Percentiles rank a stretch among this genome's conserved stretches.
phyloP scores from a whole-genome alignment of 2,113 vertebrate genomes.

The Colistium nudipinnis region DNA sequence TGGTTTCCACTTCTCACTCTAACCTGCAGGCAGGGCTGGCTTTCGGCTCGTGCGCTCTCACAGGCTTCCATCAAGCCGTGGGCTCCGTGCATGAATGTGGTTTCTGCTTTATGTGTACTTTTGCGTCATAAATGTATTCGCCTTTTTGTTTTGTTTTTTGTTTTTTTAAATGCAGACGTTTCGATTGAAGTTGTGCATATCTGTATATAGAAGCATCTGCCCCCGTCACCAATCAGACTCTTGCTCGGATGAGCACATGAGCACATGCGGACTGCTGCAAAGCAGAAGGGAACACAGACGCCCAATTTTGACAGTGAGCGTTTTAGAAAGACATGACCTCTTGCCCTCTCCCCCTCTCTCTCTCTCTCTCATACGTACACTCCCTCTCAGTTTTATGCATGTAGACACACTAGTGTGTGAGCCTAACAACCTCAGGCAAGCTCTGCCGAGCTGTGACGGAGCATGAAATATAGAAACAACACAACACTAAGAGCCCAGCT shows the following conservation, averaged over 20 bases:
- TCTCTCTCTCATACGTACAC: slow-evolving; percentile 7
- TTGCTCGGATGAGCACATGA: slow-evolving; percentile 48
- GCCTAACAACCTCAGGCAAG: slow-evolving; percentile 68
- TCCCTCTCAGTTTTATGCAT: slow-evolving; percentile 40
- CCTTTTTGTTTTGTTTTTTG: slow-evolving; percentile 21
- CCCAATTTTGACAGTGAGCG: slow-evolving; percentile 35
- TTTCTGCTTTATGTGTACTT: slow-evolving; percentile 18
- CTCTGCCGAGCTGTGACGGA: slow-evolving; percentile 72
- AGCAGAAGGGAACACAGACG: slow-evolving; percentile 1
- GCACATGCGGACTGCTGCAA: slow-evolving; percentile 21
- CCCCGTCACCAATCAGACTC: slow-evolving; percentile 56
- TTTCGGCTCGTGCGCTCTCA: neutral
- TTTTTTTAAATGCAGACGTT: no score
- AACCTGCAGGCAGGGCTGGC: slow-evolving; percentile 1
- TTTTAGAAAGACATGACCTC: slow-evolving; percentile 45
- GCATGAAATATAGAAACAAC: slow-evolving; percentile 73
- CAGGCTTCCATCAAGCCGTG: slow-evolving; percentile 2
- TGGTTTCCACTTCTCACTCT: slow-evolving; percentile 22
- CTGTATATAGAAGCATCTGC: slow-evolving; percentile 70
- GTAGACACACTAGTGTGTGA: slow-evolving; percentile 56
- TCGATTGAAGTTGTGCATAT: slow-evolving; percentile 47
- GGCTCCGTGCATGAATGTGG: slow-evolving; percentile 4
- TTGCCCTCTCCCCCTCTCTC: slow-evolving; percentile 34
- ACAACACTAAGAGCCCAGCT: slow-evolving; percentile 47
- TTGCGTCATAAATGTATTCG: slow-evolving; percentile 19